Conservation (phyloP, 2,113 vertebrate species). For the Naja naja region DNA sequence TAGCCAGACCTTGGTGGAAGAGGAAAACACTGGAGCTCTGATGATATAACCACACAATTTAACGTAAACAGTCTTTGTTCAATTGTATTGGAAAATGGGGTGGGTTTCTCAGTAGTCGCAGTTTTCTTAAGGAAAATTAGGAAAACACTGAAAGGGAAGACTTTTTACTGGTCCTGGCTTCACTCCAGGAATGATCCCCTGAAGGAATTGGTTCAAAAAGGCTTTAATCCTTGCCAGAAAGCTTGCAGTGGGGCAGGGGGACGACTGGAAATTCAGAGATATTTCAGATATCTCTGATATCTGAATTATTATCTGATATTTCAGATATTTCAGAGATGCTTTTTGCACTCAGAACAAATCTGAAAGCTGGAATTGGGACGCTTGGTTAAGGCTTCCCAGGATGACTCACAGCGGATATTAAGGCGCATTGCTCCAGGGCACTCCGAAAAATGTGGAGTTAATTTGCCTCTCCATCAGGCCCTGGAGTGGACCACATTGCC, state of each 20-base stretch:
- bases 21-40: background rate
- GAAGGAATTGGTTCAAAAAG: background rate
- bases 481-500: background rate
- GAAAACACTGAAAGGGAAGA: background rate
- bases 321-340: background rate
- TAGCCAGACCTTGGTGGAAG: background rate
- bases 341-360: background rate
- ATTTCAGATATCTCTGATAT: too few relatives aligned
- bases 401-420: background rate
- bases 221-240: background rate
- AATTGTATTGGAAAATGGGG: background rate
- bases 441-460: background rate
- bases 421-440: background rate
- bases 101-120: background rate
- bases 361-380: background rate
- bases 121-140: background rate
- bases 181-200: background rate
- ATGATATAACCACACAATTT: background rate
- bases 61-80: background rate
- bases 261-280: background rate
- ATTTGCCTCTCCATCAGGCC: background rate
- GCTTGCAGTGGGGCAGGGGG: background rate
- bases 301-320: too few relatives aligned
- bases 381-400: background rate
- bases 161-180: background rate